Evolutionary conservation across 1,140 invertebrate genomes (phyloP), one percentile per base, ranked within the genome.

Genomic region (Chelonus insularis): DNA sequence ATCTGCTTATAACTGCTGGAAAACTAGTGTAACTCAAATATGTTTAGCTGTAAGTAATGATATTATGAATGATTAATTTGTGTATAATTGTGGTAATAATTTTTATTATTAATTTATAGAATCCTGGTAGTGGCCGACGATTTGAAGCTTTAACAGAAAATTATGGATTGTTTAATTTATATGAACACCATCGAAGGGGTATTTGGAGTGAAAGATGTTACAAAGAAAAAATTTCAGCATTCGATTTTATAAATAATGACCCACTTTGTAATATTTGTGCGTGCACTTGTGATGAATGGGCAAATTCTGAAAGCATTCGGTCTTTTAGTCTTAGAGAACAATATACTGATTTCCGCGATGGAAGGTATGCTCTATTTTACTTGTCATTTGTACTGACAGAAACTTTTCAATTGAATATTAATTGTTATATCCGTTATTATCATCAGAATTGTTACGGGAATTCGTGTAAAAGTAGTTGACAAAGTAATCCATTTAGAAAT

Each of bases 61-160:
- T n/a, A n/a, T n/a, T n/a, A n/a, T n/a, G n/a, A n/a, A n/a, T n/a
- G 25, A 29, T 29, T 29, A 4, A 4, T 29, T 29, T 29, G 25
- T 29, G 3, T 29, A 29, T 4, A 4, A 29, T 39, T 39, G 8
- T 14, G 12, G 2, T 39, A 39, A 9, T 4, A 39, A 39, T 14
- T 39, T 11, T 14, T 9, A 5, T 39, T 14, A 9, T 39, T 39
- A 5, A 16, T 18, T 45, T 45, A 21, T 21, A 45, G 43, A 45
- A 1, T 8, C 8, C 43, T 6, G 8, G 4, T 5, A 45, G 43
- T 21, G 43, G 16, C 3, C 43, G 43, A 45, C 43, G 43, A 2
- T 45, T 16, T 16, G 43, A 45, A 45, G 43, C 43, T 45, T 18
- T 45, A 21, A 45, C n/a, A 16, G 43, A 45, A 21, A 29, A 29